Evolutionary conservation across 2,888 invertebrate genomes (phyloP), one percentile per base, ranked within the genome.

Genomic region (Drosophila subsilvestris): DNA sequence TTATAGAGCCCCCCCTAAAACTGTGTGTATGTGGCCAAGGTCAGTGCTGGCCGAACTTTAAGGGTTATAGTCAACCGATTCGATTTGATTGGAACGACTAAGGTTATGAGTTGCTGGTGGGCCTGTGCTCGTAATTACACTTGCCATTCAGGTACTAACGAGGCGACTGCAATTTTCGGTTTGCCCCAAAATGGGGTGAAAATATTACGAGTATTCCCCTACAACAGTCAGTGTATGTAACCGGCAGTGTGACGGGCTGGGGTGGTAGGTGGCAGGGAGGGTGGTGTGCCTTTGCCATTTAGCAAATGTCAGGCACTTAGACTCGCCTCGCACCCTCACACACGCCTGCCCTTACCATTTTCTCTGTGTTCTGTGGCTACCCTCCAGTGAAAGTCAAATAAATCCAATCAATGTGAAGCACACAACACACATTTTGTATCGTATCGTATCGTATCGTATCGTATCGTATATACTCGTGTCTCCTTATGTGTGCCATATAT

Each of bases 401-500:
- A 85, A 86, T 80, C 88, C 84, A 85, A 85, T 88, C 84, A 86
- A 85, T 88, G 86, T 75, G 61, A 74, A 56, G 57, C 50, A 60
- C 49, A 80, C 61, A 73, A 44, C 14, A 70, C 29, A 42, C 27
- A 27, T 27, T 27, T 27, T 27, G 27, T 27, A 27, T 27, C 27
- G 27, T 14, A 29, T 29, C 3, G 29, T 29, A 29, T 29, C 10
- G 10, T 29, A 9, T 9, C 27, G 27, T 14, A 29, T 29, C 3
- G 29, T 29, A 29, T 29, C 10, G 10, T 29, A 9, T 9, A 2
- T 27, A 27, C 9, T 32, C 12, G 32, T 37, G 32, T 25, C 20
- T 25, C 20, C 32, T 51, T 18, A 48, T 8, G 37, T 45, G 29
- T 44, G 27, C 5, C 44, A 42, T 45, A 42, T 50, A 47, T 43